Evolutionary conservation across 2,797 vertebrate species (phyloP).

Genomic region (Sebastes ruberrimus): DNA sequence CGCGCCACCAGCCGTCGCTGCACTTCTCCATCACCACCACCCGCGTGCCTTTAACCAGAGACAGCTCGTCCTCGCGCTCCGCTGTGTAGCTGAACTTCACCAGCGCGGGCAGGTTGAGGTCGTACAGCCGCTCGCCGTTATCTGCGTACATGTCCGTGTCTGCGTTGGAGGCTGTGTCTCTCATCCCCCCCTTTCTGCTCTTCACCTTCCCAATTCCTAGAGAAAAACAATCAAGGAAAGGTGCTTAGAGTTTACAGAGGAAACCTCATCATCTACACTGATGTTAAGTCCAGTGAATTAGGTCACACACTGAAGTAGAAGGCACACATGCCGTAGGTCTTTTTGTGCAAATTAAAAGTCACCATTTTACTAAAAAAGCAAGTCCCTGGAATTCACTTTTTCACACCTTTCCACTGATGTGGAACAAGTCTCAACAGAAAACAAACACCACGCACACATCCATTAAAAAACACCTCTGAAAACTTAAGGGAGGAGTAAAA

Average conservation of each 20-base stretch:
- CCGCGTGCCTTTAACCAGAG: constrained; percentile 90
- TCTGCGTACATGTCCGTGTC: constrained; percentile 86
- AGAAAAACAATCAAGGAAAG: not conserved
- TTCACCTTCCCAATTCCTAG: constrained; percentile 92
- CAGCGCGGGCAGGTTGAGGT: constrained; percentile 90
- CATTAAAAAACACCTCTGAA: constrained; percentile 9
- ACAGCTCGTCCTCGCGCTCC: constrained; percentile 92
- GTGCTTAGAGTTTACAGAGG: not conserved
- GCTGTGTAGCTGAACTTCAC: constrained; percentile 93
- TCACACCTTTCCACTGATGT: constrained; percentile 9
- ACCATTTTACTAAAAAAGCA: not conserved
- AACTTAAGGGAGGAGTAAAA: constrained; percentile 15
- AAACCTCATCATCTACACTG: not conserved
- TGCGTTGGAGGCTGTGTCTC: constrained; percentile 86
- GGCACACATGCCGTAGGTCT: not conserved
- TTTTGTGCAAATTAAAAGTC: constrained; percentile 6
- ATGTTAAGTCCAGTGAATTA: not conserved
- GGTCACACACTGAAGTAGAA: not conserved
- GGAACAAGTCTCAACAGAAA: constrained; percentile 40
- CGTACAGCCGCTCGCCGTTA: constrained; percentile 90
- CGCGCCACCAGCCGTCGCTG: constrained; percentile 94
- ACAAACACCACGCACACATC: not conserved
- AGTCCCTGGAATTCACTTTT: not conserved
- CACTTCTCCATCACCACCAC: constrained; percentile 96
- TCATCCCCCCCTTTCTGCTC: constrained; percentile 85